phyloP scores from a whole-genome alignment of 2,888 invertebrate species.

The Nudaria mundana region DNA sequence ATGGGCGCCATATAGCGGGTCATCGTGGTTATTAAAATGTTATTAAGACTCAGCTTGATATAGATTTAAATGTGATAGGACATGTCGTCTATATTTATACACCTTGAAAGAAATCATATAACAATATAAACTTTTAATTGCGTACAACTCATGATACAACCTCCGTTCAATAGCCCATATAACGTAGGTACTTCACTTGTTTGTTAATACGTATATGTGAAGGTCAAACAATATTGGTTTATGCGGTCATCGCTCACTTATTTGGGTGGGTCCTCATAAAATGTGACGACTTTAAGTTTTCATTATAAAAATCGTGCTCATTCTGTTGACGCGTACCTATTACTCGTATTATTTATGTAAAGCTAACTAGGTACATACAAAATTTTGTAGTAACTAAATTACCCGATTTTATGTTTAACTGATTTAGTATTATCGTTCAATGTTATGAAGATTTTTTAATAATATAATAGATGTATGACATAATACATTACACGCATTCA shows the following conservation, averaged over 20 bases:
- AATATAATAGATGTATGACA: too few relatives aligned
- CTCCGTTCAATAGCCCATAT: conserved; percentile 33
- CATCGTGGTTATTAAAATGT: conserved; percentile 12
- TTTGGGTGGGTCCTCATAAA: conserved; percentile 44
- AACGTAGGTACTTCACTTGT: conserved; percentile 29
- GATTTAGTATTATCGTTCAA: neutral
- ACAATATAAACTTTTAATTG: conserved; percentile 26
- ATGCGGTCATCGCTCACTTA: conserved; percentile 70
- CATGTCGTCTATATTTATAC: conserved; percentile 9
- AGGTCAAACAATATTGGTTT: conserved; percentile 53
- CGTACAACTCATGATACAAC: conserved; percentile 30
- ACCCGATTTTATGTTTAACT: too few relatives aligned
- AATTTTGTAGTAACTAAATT: too few relatives aligned
- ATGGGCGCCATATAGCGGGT: conserved; percentile 12
- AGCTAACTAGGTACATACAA: too few relatives aligned
- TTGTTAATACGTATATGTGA: conserved; percentile 43
- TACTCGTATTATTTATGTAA: too few relatives aligned
- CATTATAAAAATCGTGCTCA: too few relatives aligned
- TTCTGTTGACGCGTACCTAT: too few relatives aligned
- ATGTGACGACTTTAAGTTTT: too few relatives aligned
- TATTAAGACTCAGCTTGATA: conserved; percentile 7
- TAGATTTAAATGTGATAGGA: conserved; percentile 3
- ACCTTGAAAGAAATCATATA: conserved; percentile 28
- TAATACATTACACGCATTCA: too few relatives aligned
- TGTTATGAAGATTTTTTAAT: neutral